A percentile compares a stretch with the other conserved stretches of the same genome.
Evolutionary conservation across 2,888 invertebrate species (phyloP).

Genomic region (Balanococcus diminutus): DNA sequence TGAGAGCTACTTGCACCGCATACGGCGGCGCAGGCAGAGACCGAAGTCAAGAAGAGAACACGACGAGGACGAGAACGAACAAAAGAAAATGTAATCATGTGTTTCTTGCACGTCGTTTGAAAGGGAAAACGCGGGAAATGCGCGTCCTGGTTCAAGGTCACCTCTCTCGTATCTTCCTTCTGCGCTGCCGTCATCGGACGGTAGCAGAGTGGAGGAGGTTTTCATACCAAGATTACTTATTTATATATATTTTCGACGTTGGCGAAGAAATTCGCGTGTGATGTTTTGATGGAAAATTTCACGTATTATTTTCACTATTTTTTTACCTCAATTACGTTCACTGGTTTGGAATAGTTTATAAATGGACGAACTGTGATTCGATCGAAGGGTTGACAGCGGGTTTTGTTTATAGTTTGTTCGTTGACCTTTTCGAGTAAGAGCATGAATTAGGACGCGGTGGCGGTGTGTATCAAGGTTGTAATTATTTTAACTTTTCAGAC

Average conservation of each 20-base stretch:
- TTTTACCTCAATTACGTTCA: background rate
- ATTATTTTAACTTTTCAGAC: conserved; percentile 32
- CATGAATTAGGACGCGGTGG: conserved; percentile 15
- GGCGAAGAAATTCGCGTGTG: background rate
- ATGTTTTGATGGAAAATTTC: background rate
- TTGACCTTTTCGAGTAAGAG: background rate
- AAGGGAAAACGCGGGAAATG: conserved; percentile 50
- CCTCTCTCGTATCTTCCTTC: background rate
- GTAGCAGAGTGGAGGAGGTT: background rate
- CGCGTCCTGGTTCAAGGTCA: conserved; percentile 41
- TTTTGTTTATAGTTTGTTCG: conserved; percentile 30
- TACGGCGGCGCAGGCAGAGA: background rate
- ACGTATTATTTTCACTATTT: background rate
- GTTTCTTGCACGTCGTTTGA: conserved; percentile 9
- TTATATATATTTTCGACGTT: background rate
- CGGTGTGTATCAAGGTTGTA: conserved; percentile 10
- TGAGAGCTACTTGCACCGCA: background rate
- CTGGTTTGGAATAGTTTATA: background rate
- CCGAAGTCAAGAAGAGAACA: background rate
- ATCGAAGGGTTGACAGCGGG: conserved; percentile 11
- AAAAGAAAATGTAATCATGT: conserved; percentile 33
- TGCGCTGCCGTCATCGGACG: background rate
- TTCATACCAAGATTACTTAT: background rate
- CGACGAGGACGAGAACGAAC: background rate
- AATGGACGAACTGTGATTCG: background rate